Base-by-base conservation (phyloP, 2,113 vertebrate species). In the Thomomys bottae region DNA sequence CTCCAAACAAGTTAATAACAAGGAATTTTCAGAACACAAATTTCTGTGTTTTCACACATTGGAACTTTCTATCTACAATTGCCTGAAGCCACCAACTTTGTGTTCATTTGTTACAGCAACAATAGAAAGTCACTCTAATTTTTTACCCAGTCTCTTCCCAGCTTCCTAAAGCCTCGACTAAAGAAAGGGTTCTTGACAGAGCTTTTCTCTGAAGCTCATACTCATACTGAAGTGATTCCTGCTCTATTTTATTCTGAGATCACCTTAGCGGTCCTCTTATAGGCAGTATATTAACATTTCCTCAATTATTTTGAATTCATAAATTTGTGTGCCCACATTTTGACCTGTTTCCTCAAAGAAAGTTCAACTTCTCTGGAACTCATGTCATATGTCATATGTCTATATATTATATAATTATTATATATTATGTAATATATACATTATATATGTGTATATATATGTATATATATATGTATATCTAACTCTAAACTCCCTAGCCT, bases 1-100 rank as follows among this genome's bases (percentile, higher is more conserved):
- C 71, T 26, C 71, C 38, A 85, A 24, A 42, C 67, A 30, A 80
- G 88, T 64, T 91, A 87, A 91, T 64, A 86, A 77, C 57, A n/a
- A n/a, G n/a, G n/a, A n/a, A n/a, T n/a, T n/a, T n/a, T n/a, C n/a
- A n/a, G n/a, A n/a, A n/a, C n/a, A n/a, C n/a, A n/a, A n/a, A n/a
- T n/a, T n/a, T n/a, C n/a, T n/a, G n/a, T n/a, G n/a, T n/a, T n/a
- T n/a, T n/a, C n/a, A 36, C 30, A n/a, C 66, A 72, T 30, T 26
- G 8, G 4, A 28, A 67, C 8, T 68, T 81, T 8, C 21, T 9
- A 57, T 23, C 32, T 84, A 80, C 0, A 15, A 54, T 54, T 83
- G 24, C 54, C 32, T 49, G 30, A 54, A 80, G 17, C 61, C 54
- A 70, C 23, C n/a, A 54, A 34, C 20, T 66, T 32, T 70, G 11